Conservation (phyloP, 2,797 vertebrate genomes). For the Semaprochilodus insignis region DNA sequence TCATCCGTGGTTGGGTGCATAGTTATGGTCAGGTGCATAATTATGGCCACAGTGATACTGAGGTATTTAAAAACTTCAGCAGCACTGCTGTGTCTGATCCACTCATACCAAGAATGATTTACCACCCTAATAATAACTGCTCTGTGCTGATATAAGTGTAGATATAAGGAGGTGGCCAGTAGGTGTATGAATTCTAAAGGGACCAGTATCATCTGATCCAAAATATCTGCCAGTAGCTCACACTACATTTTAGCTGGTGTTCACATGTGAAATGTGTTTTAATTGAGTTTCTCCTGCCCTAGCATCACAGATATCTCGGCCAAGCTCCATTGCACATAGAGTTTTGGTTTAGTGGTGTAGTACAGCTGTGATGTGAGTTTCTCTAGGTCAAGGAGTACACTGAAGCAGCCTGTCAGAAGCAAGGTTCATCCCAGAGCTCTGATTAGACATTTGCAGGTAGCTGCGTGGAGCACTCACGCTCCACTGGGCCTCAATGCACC, state of each 20-base stretch:
- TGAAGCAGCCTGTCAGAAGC: slow-evolving; percentile 78
- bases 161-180: no score
- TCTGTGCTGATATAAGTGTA: no score
- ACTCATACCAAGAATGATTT: no score
- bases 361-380: slow-evolving; percentile 67
- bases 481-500: slow-evolving; percentile 76
- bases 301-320: slow-evolving; percentile 16
- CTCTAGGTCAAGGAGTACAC: slow-evolving; percentile 35
- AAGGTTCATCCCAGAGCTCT: slow-evolving; percentile 79
- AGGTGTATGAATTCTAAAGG: background rate
- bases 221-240: background rate
- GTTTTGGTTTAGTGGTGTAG: slow-evolving; percentile 63
- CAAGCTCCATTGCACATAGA: slow-evolving; percentile 36
- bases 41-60: no score
- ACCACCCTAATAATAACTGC: no score
- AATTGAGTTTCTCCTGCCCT: slow-evolving; percentile 26
- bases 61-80: no score
- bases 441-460: slow-evolving; percentile 76
- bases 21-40: no score
- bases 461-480: slow-evolving; percentile 69
- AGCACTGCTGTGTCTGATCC: no score
- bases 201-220: background rate
- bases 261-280: background rate
- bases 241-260: background rate
- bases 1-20: no score